A percentile compares a stretch with the other conserved stretches of the same genome.
Evolutionary conservation across 2,888 invertebrate genomes (phyloP).

Genomic region (Amblyjoppa fuscipennis): DNA sequence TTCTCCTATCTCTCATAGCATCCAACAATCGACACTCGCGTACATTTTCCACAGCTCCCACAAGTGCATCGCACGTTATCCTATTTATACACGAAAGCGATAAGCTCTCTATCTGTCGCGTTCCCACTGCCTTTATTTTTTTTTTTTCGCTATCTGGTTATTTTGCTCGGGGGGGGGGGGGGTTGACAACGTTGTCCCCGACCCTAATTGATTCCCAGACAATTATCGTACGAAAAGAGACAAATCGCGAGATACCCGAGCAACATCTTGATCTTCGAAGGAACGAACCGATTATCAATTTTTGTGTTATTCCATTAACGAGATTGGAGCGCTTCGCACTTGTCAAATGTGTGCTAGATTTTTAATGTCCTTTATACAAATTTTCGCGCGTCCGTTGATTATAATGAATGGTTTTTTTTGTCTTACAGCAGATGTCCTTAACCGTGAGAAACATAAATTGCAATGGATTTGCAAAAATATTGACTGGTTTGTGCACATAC

Average conservation of each 20-base stretch:
- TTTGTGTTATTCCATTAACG: too few species aligned
- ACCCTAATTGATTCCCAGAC: constrained; percentile 60
- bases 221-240: constrained; percentile 50
- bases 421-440: too few species aligned
- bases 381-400: too few species aligned
- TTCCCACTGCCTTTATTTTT: constrained; percentile 25
- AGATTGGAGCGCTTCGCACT: too few species aligned
- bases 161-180: constrained; percentile 44
- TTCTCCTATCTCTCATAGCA: constrained; percentile 49
- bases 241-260: constrained; percentile 26
- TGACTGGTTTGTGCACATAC: too few species aligned
- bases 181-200: constrained; percentile 54
- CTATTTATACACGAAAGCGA: constrained; percentile 40
- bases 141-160: constrained; percentile 52
- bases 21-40: constrained; percentile 54
- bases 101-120: constrained; percentile 47
- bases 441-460: too few species aligned
- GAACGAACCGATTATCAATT: neutral
- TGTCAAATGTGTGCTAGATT: too few species aligned
- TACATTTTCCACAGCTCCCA: constrained; percentile 49
- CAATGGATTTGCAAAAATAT: too few species aligned
- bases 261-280: neutral
- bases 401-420: too few species aligned
- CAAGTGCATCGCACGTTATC: constrained; percentile 35
- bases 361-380: too few species aligned